Evolutionary conservation across 2,113 vertebrate genomes (phyloP).

Genomic region (Malaclemys terrapin): DNA sequence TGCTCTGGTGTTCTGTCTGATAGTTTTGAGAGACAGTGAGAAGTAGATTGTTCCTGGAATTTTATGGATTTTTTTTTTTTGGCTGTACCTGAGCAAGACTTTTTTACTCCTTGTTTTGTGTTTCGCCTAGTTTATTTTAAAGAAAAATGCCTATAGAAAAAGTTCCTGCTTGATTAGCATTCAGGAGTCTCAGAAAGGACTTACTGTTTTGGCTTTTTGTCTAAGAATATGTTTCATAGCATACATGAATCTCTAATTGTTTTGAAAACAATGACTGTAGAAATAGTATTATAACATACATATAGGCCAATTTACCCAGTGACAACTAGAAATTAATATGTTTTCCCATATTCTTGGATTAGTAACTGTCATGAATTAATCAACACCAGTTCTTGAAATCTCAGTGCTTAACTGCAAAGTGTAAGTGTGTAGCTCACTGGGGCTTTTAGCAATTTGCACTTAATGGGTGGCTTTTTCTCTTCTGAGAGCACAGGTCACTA

Average conservation of each 20-base stretch:
- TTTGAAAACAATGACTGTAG: not conserved
- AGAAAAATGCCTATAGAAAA: not conserved
- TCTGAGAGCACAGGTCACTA: not conserved
- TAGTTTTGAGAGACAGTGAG: not conserved
- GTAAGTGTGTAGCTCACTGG: not conserved
- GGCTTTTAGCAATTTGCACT: rapidly evolving
- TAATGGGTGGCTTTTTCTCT: not conserved
- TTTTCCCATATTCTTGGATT: not conserved
- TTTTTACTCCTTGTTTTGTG: not conserved
- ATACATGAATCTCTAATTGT: not conserved
- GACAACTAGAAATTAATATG: not conserved
- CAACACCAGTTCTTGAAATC: not conserved
- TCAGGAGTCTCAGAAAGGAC: not conserved
- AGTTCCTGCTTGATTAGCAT: not conserved
- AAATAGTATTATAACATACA: not conserved
- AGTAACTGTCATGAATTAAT: not conserved
- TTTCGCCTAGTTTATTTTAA: not conserved
- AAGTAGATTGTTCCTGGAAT: not conserved
- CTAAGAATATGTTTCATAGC: not conserved
- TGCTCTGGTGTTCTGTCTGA: not conserved
- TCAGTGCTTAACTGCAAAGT: not conserved
- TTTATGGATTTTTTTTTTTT: not conserved
- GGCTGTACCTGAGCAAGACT: not conserved
- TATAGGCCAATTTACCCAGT: not conserved
- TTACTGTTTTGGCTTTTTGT: not conserved